These are phyloP conservation scores for Acrobeloides nanus DNA, from an alignment of 2,888 invertebrate species.

Conservation along the genomic window DNA sequence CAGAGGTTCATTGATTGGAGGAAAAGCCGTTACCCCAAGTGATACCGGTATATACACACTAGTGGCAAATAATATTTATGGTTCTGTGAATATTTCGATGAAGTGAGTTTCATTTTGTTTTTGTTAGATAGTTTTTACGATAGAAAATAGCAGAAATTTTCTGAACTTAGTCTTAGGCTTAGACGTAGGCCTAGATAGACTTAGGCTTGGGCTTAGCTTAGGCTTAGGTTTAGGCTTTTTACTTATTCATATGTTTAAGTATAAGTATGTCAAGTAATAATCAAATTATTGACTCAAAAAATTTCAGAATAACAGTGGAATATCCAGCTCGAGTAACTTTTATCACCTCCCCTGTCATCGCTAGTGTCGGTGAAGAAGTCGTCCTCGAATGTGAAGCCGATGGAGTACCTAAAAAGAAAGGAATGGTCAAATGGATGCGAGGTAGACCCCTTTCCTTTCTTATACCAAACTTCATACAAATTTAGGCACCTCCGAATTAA, in stretches of 20 bases:
- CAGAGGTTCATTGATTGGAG: slow-evolving; percentile 25
- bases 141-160: too few species aligned
- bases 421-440: slow-evolving; percentile 48
- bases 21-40: slow-evolving; percentile 20
- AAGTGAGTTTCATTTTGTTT: slow-evolving; percentile 20
- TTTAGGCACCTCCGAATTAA: slow-evolving; percentile 11
- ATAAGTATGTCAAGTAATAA: background rate
- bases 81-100: slow-evolving; percentile 44
- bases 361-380: slow-evolving; percentile 42
- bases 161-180: too few species aligned
- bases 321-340: slow-evolving; percentile 37
- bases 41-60: slow-evolving; percentile 47
- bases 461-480: background rate
- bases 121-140: too few species aligned
- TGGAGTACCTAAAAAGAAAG: slow-evolving; percentile 34
- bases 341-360: slow-evolving; percentile 45
- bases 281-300: slow-evolving; percentile 1
- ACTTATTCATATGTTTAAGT: background rate
- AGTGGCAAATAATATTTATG: slow-evolving; percentile 41
- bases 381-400: slow-evolving; percentile 50
- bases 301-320: slow-evolving; percentile 37
- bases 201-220: too few species aligned
- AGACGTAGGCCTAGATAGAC: too few species aligned
- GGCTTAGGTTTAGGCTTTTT: too few species aligned
- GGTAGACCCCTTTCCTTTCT: background rate